Percentiles rank a stretch among this genome's conserved stretches.
Evolutionary conservation across 1,140 invertebrate species (phyloP).

Genomic region (Micrasema longulum): DNA sequence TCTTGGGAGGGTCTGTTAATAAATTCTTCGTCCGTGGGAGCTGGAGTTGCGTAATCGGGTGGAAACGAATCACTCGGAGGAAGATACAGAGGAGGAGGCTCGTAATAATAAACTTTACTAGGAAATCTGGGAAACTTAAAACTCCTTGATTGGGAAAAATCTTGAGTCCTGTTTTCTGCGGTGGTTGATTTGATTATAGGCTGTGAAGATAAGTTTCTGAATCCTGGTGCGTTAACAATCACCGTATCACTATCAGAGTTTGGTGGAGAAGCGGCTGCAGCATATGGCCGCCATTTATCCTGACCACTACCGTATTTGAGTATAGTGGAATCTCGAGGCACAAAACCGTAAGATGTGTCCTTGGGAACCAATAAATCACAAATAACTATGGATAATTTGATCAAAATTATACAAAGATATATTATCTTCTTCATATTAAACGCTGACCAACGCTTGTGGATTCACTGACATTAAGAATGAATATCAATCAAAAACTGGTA

Average conservation of each 20-base stretch:
- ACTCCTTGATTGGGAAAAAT: slow-evolving; percentile 29
- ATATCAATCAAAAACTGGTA: slow-evolving; percentile 12
- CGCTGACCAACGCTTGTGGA: neutral
- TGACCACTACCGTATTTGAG: slow-evolving; percentile 22
- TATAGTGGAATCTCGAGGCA: slow-evolving; percentile 39
- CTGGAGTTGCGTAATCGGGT: slow-evolving; percentile 29
- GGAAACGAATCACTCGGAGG: slow-evolving; percentile 41
- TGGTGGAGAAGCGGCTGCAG: neutral
- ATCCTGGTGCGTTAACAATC: slow-evolving; percentile 2
- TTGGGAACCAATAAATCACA: slow-evolving; percentile 35
- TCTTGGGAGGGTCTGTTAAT: slow-evolving; percentile 42
- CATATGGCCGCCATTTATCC: slow-evolving; percentile 37
- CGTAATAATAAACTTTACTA: slow-evolving; percentile 39
- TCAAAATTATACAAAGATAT: slow-evolving; percentile 22
- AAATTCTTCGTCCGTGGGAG: slow-evolving; percentile 46
- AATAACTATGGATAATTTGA: neutral
- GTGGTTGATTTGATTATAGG: neutral
- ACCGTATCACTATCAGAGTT: slow-evolving; percentile 30
- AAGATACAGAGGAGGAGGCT: slow-evolving; percentile 31
- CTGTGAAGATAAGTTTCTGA: neutral
- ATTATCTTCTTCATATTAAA: slow-evolving; percentile 14
- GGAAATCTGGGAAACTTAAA: slow-evolving; percentile 27
- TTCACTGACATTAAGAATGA: slow-evolving; percentile 46
- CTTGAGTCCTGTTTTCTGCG: slow-evolving; percentile 15
- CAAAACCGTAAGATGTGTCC: slow-evolving; percentile 42